Base-by-base conservation (phyloP, 2,888 invertebrate species). In the Lissonota sp. region DNA sequence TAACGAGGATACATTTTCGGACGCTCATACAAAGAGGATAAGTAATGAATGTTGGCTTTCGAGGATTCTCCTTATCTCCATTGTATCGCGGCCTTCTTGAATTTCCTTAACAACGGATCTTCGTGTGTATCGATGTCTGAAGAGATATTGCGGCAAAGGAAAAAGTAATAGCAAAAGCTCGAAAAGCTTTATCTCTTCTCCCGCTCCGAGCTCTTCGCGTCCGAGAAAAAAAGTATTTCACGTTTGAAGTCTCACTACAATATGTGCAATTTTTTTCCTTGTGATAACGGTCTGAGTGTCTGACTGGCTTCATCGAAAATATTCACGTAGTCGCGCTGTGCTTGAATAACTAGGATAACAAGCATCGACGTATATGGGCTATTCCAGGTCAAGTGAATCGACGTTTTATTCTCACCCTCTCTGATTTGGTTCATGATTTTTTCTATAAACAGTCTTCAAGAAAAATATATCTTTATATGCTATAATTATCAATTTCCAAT, bases 301-400 rank as follows among this genome's bases (percentile, higher is more conserved):
- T 63, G 74, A 66, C 63, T 53, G 26, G 26, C 60, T 64, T 62
- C 67, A 57, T 62, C 26, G 26, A 26, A 3, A 26, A 66, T 64
- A 70, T 63, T 37, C 57, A 69, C 60, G 62, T 57, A 37, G 44
- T 40, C 42, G 14, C n/a, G 40, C 44, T 64, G 44, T 63, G 78
- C 49, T 57, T 57, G 55, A 55, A 71, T 78, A 71, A 71, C 80
- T 81, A 79, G 83, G 86, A 87, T 90, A 89, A 87, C 86, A 84
- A 87, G 86, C 75, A 74, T 82, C 83, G 78, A 84, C 26, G 26
- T 26, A 26, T 26, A 26, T 26, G 26, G 26, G 26, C 1, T 26
- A 26, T 26, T 26, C 26, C 26, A 26, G 26, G 26, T 26, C 26
- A 26, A 26, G 26, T 26, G 3, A 26, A 26, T 26, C 26, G 26